Conservation (phyloP, 2,113 vertebrate genomes). For the Turnix velox region DNA sequence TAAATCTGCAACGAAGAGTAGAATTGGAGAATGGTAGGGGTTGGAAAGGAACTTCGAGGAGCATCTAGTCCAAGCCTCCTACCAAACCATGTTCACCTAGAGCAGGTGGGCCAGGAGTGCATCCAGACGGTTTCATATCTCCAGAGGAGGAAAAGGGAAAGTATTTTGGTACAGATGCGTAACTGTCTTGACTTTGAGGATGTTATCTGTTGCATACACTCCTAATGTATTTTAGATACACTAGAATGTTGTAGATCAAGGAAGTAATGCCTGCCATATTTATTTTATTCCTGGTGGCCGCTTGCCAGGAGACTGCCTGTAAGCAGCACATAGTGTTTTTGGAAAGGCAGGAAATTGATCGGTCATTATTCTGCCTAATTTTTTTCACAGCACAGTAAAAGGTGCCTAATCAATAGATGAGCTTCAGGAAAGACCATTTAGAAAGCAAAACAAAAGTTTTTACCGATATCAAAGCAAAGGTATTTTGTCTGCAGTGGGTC, state of each 20-base stretch:
- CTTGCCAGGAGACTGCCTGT: background rate
- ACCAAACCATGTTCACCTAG: background rate
- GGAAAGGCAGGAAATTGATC: background rate
- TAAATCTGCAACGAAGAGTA: background rate
- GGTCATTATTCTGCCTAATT: background rate
- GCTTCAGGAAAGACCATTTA: background rate
- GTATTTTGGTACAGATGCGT: rapidly evolving
- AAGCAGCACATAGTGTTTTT: background rate
- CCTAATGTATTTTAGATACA: background rate
- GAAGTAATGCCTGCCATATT: background rate
- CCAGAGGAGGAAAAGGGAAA: background rate
- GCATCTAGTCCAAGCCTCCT: background rate
- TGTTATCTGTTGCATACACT: rapidly evolving
- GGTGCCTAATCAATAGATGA: background rate
- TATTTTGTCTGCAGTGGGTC: background rate
- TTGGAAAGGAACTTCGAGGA: background rate
- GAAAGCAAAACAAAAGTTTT: background rate
- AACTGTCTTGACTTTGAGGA: background rate
- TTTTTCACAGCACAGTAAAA: background rate
- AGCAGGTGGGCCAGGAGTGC: background rate
- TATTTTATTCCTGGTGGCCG: background rate
- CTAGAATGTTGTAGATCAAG: background rate
- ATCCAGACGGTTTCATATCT: background rate
- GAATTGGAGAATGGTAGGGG: background rate
- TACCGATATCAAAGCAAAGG: background rate